Evolutionary conservation across 2,888 invertebrate genomes (phyloP).

Genomic region (Agrotis ipsilon): DNA sequence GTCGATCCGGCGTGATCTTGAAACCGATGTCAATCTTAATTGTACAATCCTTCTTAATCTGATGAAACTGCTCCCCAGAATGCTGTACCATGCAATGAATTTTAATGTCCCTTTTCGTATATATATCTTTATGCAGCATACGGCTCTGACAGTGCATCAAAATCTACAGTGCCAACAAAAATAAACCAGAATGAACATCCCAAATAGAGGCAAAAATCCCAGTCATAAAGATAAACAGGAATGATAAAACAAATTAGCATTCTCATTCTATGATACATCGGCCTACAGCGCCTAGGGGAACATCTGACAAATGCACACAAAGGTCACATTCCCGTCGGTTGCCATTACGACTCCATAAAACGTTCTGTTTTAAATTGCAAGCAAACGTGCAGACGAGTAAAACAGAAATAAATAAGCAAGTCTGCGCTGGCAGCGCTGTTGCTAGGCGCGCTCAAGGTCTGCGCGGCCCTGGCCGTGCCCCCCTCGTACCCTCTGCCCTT

Average conservation of each 20-base stretch:
- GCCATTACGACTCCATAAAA: constrained; percentile 82
- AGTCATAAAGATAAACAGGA: constrained; percentile 68
- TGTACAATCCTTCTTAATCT: constrained; percentile 63
- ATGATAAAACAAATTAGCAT: constrained; percentile 66
- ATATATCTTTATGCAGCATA: constrained; percentile 32
- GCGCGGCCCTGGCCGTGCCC: constrained; percentile 83
- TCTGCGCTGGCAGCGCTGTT: constrained; percentile 82
- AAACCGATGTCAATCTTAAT: constrained; percentile 65
- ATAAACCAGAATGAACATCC: constrained; percentile 40
- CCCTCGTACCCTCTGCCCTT: constrained; percentile 66
- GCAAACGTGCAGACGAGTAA: constrained; percentile 84
- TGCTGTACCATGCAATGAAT: constrained; percentile 53
- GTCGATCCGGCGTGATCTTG: constrained; percentile 55
- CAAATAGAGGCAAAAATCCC: constrained; percentile 55
- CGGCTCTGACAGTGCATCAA: constrained; percentile 33
- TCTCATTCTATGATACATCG: constrained; percentile 55
- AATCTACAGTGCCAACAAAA: constrained; percentile 40
- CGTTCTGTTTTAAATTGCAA: constrained; percentile 83
- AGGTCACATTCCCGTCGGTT: constrained; percentile 73
- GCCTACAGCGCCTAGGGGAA: constrained; percentile 56
- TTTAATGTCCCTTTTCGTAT: constrained; percentile 52
- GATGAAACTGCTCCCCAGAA: constrained; percentile 55
- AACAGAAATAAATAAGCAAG: constrained; percentile 86
- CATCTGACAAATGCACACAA: constrained; percentile 67
- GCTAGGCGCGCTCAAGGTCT: constrained; percentile 89